phyloP scores from a whole-genome alignment of 2,797 vertebrate species.

The Lepilemur septentrionalis region DNA sequence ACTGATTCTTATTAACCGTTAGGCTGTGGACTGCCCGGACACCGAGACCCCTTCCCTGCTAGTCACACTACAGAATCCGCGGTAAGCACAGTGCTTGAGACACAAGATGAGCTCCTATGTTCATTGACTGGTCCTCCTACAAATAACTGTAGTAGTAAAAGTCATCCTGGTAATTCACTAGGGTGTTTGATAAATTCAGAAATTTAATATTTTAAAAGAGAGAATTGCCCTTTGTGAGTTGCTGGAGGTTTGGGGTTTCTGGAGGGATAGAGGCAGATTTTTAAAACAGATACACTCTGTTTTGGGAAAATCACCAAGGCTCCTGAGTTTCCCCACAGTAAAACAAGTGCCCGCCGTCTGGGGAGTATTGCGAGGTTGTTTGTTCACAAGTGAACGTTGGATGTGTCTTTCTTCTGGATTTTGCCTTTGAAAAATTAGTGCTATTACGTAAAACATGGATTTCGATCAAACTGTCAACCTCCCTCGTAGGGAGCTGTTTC shows the following conservation, averaged over 20 bases:
- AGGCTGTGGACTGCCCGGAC: not conserved
- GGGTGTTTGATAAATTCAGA: not conserved
- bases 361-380: not conserved
- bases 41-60: not conserved
- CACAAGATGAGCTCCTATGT: not conserved
- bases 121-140: not conserved
- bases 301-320: constrained; percentile 4
- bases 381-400: not conserved
- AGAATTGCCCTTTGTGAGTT: not conserved
- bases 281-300: not conserved
- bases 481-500: not conserved
- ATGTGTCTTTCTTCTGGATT: not conserved
- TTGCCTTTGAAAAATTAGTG: constrained; percentile 28
- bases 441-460: not conserved
- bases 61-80: not conserved
- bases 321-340: not conserved
- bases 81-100: not conserved
- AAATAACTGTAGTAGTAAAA: not conserved
- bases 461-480: not conserved
- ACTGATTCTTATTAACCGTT: not conserved
- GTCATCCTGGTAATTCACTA: not conserved
- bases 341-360: not conserved
- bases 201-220: constrained; percentile 1
- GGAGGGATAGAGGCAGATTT: not conserved
- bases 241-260: not conserved